Percentiles rank a stretch among this genome's conserved stretches.
Conservation (phyloP, 2,888 invertebrate species). For the Salticus scenicus region DNA sequence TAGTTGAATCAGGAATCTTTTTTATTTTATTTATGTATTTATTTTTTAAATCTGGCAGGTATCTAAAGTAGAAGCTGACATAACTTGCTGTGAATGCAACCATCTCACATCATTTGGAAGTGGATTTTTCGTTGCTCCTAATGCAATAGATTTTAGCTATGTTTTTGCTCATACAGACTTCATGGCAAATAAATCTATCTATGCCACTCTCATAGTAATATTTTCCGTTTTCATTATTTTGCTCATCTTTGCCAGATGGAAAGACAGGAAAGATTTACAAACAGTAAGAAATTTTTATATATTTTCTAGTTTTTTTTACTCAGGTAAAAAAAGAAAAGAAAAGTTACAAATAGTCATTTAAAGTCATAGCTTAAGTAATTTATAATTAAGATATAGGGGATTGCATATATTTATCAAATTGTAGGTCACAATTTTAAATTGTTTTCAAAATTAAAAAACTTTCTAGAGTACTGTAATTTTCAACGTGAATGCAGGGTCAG, state of each 20-base stretch:
- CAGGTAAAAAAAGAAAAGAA: too few species aligned
- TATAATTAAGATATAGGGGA: too few species aligned
- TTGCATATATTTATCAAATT: not conserved
- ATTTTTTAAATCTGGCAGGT: too few species aligned
- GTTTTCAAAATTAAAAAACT: not conserved
- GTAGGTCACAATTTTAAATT: not conserved
- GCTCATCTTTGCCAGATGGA: conserved; percentile 76
- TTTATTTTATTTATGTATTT: too few species aligned
- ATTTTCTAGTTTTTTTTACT: too few species aligned
- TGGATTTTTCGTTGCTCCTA: conserved; percentile 77
- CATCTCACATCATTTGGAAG: conserved; percentile 78
- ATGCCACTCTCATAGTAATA: conserved; percentile 76
- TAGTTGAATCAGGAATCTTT: too few species aligned
- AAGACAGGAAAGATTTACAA: conserved; percentile 75
- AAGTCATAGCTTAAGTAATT: too few species aligned
- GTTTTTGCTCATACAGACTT: conserved; percentile 77
- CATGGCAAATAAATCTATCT: conserved; percentile 77
- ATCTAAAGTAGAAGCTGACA: conserved; percentile 13
- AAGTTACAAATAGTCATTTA: too few species aligned
- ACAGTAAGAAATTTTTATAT: conserved; percentile 69
- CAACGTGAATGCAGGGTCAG: too few species aligned
- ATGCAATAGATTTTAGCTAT: conserved; percentile 77
- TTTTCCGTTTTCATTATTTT: conserved; percentile 75
- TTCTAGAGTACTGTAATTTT: not conserved
- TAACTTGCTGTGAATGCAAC: conserved; percentile 63